Base-by-base conservation (phyloP, 2,888 invertebrate species). In the Merodon equestris region DNA sequence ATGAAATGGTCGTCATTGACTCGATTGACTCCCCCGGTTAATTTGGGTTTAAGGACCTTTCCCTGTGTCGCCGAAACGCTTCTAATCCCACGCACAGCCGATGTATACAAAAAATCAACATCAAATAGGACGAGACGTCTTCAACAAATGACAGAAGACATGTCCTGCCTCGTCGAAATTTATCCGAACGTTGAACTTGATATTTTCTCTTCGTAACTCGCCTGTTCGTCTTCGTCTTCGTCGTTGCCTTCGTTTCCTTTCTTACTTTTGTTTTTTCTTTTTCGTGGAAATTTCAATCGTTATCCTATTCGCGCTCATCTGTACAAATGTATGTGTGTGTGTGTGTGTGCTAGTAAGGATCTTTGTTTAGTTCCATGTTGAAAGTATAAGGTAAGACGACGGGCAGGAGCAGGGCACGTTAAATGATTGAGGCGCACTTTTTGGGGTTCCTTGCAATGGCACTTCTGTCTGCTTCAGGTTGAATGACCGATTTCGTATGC, bases 181-280 rank as follows among this genome's bases (percentile, higher is more conserved):
- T 56, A 51, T 74, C 73, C 79, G 79, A 79, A 64, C 79, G 74
- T 79, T 79, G 79, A 79, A 79, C 79, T 79, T 74, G 79, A 74
- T 60, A 74, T 73, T 58, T 64, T 70, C 58, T 70, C 63, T 56
- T 54, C 53, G 58, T 63, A 42, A 27, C 27, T 27, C 7, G 27
- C 3, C 27, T 27, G 27, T 27, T 27, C 7, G 27, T 53, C 42
- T 63, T 63, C 51, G 42, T 63, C 67, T 68, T 63, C 27, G 27
- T 27, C 27, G 27, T 27, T 7, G 7, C 7, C 27, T 2, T 27
- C n/a, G 27, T 27, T 27, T 2, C 27, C 27, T 27, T 27, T 27
- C 27, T 27, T 7, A 4, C 27, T 7, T n/a, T n/a, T n/a, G n/a
- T n/a, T n/a, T n/a, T n/a, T n/a, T n/a, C n/a, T n/a, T n/a, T n/a